Evolutionary conservation across 2,113 vertebrate genomes (phyloP).

Genomic region (Nycticebus coucang): DNA sequence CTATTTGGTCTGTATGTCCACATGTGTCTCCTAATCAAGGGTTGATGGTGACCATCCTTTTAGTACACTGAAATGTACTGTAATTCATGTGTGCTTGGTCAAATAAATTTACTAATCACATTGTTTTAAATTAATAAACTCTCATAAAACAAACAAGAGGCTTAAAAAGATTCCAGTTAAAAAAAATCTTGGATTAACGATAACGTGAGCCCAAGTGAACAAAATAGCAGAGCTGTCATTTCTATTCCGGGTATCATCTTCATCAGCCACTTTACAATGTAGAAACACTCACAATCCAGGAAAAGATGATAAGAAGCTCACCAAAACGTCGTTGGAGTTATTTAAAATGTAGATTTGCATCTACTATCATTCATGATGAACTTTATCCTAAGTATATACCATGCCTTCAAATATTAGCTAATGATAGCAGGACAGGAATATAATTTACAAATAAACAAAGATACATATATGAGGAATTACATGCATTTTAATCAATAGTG

Average conservation of each 20-base stretch:
- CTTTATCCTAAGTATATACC: not conserved
- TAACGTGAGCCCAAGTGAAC: not conserved
- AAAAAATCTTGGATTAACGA: slow-evolving; percentile 30
- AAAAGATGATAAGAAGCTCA: slow-evolving; percentile 4
- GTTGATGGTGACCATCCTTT: not conserved
- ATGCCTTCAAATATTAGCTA: not conserved
- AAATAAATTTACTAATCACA: slow-evolving; percentile 11
- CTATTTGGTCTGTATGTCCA: not conserved
- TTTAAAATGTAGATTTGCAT: not conserved
- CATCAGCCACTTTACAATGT: not conserved
- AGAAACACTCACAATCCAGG: not conserved
- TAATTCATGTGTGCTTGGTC: not conserved
- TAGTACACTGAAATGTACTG: not conserved
- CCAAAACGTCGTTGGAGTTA: not conserved
- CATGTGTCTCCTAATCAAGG: not conserved
- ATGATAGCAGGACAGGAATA: not conserved
- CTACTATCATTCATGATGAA: not conserved
- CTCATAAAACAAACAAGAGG: slow-evolving; percentile 49
- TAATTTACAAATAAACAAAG: not conserved
- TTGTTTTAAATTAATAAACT: slow-evolving; percentile 55
- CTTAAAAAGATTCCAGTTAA: slow-evolving; percentile 22
- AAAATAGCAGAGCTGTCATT: not conserved
- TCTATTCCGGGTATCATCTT: not conserved
- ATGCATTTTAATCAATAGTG: not conserved
- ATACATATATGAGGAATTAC: not conserved